Percentiles rank a stretch among this genome's conserved stretches.
These are phyloP conservation scores for Gandaritis pyraliata DNA, from an alignment of 2,888 invertebrate species.

Conservation along the genomic window DNA sequence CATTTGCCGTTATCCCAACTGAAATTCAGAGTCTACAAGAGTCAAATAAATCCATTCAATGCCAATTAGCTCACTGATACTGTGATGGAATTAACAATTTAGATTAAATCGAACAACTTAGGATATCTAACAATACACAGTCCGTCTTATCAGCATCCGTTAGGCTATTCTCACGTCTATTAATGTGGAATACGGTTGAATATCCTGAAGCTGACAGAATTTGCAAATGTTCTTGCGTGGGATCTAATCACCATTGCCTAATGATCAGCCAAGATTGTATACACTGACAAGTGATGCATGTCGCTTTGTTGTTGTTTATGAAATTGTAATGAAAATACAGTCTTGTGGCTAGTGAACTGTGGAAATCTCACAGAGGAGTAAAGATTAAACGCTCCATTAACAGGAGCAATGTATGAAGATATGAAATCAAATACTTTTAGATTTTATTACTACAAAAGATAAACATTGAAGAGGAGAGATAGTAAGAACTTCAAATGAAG, in stretches of 20 bases:
- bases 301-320: conserved; percentile 46
- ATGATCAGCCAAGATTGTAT: conserved; percentile 48
- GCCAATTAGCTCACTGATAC: conserved; percentile 71
- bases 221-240: conserved; percentile 26
- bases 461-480: no score
- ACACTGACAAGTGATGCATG: conserved; percentile 29
- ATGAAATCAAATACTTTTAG: no score
- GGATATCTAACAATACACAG: conserved; percentile 48
- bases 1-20: no score
- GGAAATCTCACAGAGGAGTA: conserved; percentile 36
- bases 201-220: conserved; percentile 17
- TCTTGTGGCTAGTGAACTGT: conserved; percentile 35
- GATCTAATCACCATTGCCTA: conserved; percentile 63
- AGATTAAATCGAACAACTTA: conserved; percentile 67
- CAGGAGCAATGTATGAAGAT: not conserved
- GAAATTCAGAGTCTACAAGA: conserved; percentile 48
- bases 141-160: conserved; percentile 2
- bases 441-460: no score
- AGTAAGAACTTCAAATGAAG: no score
- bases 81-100: conserved; percentile 73
- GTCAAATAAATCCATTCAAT: conserved; percentile 66
- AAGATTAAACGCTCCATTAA: conserved; percentile 40
- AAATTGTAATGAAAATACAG: conserved; percentile 47
- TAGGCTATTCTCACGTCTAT: conserved; percentile 7
- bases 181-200: conserved; percentile 11